Conservation (phyloP, 2,113 vertebrate species). For the Channa maculata region DNA sequence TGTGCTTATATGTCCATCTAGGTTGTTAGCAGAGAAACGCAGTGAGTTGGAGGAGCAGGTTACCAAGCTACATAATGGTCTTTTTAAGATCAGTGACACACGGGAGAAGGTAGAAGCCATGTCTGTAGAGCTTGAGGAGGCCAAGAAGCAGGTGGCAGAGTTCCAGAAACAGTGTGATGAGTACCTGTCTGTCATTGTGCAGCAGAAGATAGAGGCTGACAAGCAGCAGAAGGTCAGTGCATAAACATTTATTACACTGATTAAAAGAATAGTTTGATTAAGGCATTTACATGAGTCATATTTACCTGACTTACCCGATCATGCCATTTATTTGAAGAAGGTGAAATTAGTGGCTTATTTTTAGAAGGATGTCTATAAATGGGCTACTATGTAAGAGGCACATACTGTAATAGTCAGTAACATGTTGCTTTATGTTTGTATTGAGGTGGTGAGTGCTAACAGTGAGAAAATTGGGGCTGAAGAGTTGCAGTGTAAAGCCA, state of each 20-base stretch:
- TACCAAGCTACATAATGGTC: conserved; percentile 86
- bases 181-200: conserved; percentile 88
- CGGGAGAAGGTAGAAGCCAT: conserved; percentile 90
- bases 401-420: neutral
- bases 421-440: neutral
- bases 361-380: neutral
- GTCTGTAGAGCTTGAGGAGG: conserved; percentile 89
- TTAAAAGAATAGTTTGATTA: conserved; percentile 5
- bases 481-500: conserved; percentile 87
- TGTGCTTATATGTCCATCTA: conserved; percentile 42
- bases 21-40: conserved; percentile 89
- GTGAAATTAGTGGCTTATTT: neutral
- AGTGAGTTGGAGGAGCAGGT: conserved; percentile 87
- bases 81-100: conserved; percentile 90
- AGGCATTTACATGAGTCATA: neutral
- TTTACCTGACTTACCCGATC: neutral
- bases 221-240: conserved; percentile 87
- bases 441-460: conserved; percentile 85
- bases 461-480: conserved; percentile 89
- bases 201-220: conserved; percentile 88
- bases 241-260: neutral
- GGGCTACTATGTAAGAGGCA: neutral
- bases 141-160: conserved; percentile 87
- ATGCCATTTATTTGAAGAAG: neutral
- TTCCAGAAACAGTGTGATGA: conserved; percentile 90